Base-by-base conservation (phyloP, 2,888 invertebrate genomes). In the Lathronympha strigana region DNA sequence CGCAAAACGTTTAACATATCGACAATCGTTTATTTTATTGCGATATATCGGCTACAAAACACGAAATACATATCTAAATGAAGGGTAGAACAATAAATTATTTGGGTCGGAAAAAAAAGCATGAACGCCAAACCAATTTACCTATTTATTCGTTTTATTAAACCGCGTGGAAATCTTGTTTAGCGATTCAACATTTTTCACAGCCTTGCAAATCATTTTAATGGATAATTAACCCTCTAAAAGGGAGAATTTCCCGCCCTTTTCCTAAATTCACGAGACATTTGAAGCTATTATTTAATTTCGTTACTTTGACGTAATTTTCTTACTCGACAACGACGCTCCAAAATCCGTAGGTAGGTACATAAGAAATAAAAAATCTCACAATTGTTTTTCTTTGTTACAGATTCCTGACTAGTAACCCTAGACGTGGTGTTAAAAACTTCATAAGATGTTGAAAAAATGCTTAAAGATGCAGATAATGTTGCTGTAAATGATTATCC, bases 101-200 rank as follows among this genome's bases (percentile, higher is more conserved):
- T 74, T 70, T 53, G 73, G 70, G 69, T 70, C 73, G 72, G 73
- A 74, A 78, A 73, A 76, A 79, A 80, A 61, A 64, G 72, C 72
- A 77, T 73, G 68, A 74, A 76, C 73, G 55, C 63, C 53, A 68
- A 67, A 55, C 67, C 67, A 70, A 75, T 75, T 73, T 72, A 55
- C 67, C 67, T 70, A 75, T 75, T 73, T 72, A 73, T 66, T 51
- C 43, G 36, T 58, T 68, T 47, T 45, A 23, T 45, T 49, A 31
- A 54, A 66, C 47, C 66, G 45, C 66, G 47, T 33, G 61, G 53
- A 61, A 61, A 53, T 47, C 28, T 19, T 51, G 58, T 64, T 45
- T 64, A 45, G 43, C 25, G 33, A 51, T 64, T 53, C 28, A 49
- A 61, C 54, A 54, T 61, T 61, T 61, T 54, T 66, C 55, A 40